Evolutionary conservation across 2,113 vertebrate species (phyloP).

Genomic region (Pipa parva): DNA sequence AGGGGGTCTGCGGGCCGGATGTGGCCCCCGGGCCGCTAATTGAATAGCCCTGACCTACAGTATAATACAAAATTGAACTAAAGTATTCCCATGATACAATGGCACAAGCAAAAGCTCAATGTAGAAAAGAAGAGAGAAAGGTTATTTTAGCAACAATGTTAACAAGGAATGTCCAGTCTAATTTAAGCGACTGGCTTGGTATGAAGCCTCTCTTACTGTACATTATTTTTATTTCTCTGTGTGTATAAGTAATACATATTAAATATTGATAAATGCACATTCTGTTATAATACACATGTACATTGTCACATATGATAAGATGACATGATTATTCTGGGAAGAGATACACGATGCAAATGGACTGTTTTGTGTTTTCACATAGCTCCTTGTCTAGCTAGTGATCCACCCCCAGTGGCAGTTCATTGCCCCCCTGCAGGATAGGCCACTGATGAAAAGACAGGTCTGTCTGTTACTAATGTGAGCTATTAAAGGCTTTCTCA

Average conservation of each 20-base stretch:
- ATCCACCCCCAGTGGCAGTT: neutral
- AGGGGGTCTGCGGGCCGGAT: no score
- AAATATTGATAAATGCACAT: neutral
- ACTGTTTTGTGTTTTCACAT: neutral
- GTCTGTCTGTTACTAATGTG: slow-evolving; percentile 23
- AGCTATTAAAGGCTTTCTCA: slow-evolving; percentile 22
- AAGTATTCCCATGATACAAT: no score
- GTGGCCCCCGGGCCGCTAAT: no score
- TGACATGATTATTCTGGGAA: neutral
- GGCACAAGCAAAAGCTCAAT: no score
- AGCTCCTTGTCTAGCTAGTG: neutral
- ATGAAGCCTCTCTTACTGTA: no score
- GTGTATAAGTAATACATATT: neutral
- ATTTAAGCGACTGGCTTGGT: no score
- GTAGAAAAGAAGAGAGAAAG: no score
- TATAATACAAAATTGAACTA: no score
- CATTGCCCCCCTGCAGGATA: slow-evolving; percentile 18
- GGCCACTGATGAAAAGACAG: slow-evolving; percentile 15
- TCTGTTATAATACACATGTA: slow-evolving; percentile 9
- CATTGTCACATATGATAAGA: slow-evolving; percentile 29
- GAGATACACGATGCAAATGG: neutral
- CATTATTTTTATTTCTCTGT: no score
- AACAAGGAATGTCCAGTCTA: no score
- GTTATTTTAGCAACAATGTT: no score
- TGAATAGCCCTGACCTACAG: no score